Base-by-base conservation (phyloP, 2,888 invertebrate species). In the Noctuana brunneofusca region DNA sequence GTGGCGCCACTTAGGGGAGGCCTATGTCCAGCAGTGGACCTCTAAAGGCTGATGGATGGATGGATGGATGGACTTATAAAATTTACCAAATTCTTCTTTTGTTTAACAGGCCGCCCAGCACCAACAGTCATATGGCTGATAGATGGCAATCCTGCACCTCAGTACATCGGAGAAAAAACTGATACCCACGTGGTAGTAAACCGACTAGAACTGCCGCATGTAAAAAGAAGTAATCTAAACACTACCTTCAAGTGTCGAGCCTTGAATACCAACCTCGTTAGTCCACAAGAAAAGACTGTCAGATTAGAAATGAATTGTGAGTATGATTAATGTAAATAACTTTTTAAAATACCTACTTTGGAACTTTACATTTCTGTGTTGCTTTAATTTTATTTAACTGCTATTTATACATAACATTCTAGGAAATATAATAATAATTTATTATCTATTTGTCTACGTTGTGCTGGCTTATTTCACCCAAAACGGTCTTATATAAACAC, bases 221-320 rank as follows among this genome's bases (percentile, higher is more conserved):
- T 97, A 60, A 94, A 93, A 69, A 92, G 97, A 69, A 94, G 94
- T 66, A 95, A 97, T 72, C 93, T 97, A 64, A 97, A 97, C 84
- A 96, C 96, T 43, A 96, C 96, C 32, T 97, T 95, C 91, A 96
- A 96, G 83, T 97, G 97, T 81, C 95, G 96, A 83, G 97, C 97
- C 11, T 95, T 95, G 64, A 97, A 97, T 82, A 97, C 97, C 49
- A 96, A 97, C 83, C 93, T 97, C 66, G 96, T 96, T 81, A 94
- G 95, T 79, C 96, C 97, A 1, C 93, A 95, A 63, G 96, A 97
- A 84, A 95, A 96, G 81, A 95, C 94, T 69, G 96, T 97, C 71
- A 93, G 96, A 73, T 92, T 97, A 73, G 97, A 97, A 83, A 94
- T 97, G 92, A 93, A 96, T 79, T 89, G 97, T 97, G 86, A 95